These are phyloP conservation scores for Seira sanloemensis DNA, from an alignment of 2,888 invertebrate genomes.

Conservation along the genomic window DNA sequence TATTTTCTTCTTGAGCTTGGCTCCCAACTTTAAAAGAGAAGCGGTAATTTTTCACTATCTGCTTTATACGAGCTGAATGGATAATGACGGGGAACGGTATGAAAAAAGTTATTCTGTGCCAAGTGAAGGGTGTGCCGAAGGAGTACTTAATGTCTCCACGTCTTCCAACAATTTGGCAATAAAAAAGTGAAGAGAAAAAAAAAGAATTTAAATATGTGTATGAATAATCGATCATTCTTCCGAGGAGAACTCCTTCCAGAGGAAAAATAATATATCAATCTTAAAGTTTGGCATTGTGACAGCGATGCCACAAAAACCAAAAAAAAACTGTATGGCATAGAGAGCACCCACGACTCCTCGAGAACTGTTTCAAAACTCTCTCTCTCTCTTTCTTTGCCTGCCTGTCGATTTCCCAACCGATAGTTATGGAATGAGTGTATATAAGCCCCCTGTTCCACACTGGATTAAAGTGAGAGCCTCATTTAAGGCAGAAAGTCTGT, in stretches of 20 bases:
- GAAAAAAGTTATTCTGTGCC: not conserved
- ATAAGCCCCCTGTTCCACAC: no score
- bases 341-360: not conserved
- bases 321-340: not conserved
- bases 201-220: constrained; percentile 15
- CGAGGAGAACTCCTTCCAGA: not conserved
- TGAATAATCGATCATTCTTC: constrained; percentile 50
- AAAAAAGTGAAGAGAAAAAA: constrained; percentile 4
- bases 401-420: no score
- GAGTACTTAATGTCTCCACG: constrained; percentile 2
- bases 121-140: not conserved
- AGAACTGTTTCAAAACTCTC: no score
- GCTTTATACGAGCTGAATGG: not conserved
- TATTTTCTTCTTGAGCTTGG: no score
- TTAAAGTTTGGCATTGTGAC: constrained; percentile 19
- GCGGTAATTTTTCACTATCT: not conserved
- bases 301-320: constrained; percentile 1
- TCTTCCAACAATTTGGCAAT: not conserved
- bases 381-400: no score
- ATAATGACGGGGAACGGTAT: not conserved
- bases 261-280: constrained; percentile 44
- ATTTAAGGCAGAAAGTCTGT: no score
- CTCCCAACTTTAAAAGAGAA: no score
- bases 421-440: no score
- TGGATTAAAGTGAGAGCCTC: constrained; percentile 52